Conservation (phyloP, 1,140 invertebrate species). For the Alviniconcha marisindica region DNA sequence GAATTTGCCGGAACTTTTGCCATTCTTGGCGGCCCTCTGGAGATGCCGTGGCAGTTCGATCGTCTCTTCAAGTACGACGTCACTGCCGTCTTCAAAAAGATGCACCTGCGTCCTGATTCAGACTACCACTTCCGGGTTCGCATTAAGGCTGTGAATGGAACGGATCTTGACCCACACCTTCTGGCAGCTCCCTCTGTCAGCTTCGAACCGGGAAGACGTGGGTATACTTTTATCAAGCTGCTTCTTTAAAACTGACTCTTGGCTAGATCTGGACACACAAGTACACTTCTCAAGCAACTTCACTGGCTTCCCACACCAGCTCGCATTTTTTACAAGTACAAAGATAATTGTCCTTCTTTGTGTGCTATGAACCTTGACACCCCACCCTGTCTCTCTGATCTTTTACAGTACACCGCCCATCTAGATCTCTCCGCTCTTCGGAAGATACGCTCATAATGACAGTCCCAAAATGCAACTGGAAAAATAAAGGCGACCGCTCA, state of each 20-base stretch:
- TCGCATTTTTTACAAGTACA: no score
- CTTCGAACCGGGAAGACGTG: slow-evolving; percentile 17
- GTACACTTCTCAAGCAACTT: slow-evolving; percentile 47
- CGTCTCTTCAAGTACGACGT: slow-evolving; percentile 48
- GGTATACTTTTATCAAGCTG: slow-evolving; percentile 24
- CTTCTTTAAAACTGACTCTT: slow-evolving; percentile 37
- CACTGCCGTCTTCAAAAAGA: slow-evolving; percentile 23
- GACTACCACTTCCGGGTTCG: slow-evolving; percentile 32
- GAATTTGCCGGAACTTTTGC: slow-evolving; percentile 47
- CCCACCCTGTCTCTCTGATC: no score
- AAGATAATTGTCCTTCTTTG: no score
- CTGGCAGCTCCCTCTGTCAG: slow-evolving; percentile 38
- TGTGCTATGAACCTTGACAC: no score
- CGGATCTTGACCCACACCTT: slow-evolving; percentile 26
- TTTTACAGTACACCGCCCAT: no score
- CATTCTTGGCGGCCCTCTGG: slow-evolving; percentile 47
- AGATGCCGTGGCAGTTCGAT: slow-evolving; percentile 54
- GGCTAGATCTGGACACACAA: slow-evolving; percentile 42
- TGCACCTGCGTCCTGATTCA: slow-evolving; percentile 32
- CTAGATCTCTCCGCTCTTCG: no score
- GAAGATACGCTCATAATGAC: no score
- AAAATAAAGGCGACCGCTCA: no score
- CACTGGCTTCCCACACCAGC: no score
- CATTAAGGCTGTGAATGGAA: slow-evolving; percentile 38
- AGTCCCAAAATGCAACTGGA: no score